These are phyloP conservation scores for Drosophila bocki DNA, from an alignment of 1,140 invertebrate species.

Conservation along the genomic window DNA sequence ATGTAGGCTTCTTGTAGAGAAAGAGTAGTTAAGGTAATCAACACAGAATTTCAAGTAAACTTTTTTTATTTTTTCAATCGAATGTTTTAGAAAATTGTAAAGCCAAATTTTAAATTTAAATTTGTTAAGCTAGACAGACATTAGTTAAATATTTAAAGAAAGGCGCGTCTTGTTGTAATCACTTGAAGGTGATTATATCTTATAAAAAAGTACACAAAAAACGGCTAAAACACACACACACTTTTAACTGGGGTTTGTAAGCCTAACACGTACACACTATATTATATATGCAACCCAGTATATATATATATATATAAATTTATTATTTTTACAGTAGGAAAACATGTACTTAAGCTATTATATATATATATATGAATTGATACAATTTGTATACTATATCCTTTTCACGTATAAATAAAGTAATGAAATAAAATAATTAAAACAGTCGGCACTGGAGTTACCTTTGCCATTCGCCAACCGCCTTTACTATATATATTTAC, in stretches of 20 bases:
- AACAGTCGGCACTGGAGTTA: constrained; percentile 33
- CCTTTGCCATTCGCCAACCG: constrained; percentile 23
- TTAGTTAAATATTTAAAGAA: constrained; percentile 11
- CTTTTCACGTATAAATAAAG: constrained; percentile 43
- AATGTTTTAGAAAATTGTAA: constrained; percentile 16
- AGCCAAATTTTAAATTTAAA: background rate
- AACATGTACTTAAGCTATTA: constrained; percentile 34
- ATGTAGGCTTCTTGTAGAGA: background rate
- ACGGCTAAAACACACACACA: constrained; percentile 18
- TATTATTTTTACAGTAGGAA: constrained; percentile 47
- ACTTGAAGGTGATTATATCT: constrained; percentile 5
- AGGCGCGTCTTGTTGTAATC: constrained; percentile 2
- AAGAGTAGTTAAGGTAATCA: background rate
- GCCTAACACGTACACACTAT: constrained; percentile 14
- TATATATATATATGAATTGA: constrained; percentile 36
- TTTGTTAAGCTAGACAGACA: constrained; percentile 8
- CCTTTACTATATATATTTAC: constrained; percentile 44
- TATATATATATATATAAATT: constrained; percentile 17
- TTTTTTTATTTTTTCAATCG: constrained; percentile 1
- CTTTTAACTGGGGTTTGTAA: constrained; percentile 9
- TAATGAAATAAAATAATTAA: constrained; percentile 42
- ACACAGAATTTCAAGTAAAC: background rate
- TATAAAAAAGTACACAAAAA: constrained; percentile 18
- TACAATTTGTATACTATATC: constrained; percentile 51
- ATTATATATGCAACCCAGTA: constrained; percentile 22